Percentiles rank a stretch among this genome's conserved stretches.
phyloP scores from a whole-genome alignment of 2,888 invertebrate genomes.

The Branchellion lobata region DNA sequence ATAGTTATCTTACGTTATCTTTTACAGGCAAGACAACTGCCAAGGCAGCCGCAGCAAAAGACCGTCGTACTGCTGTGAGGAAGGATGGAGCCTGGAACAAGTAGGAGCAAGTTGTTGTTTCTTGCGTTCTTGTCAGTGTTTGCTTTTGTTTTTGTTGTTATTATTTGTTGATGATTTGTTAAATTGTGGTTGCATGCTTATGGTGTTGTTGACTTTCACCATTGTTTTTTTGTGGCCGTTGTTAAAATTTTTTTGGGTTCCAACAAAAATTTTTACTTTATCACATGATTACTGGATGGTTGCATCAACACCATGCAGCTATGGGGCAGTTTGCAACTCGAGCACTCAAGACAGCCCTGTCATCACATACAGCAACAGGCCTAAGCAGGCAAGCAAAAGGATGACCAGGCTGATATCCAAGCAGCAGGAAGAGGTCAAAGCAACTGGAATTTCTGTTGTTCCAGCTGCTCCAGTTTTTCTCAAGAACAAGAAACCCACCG shows the following conservation, averaged over 20 bases:
- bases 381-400: background rate
- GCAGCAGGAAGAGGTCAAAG: background rate
- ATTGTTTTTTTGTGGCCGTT: background rate
- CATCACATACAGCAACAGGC: background rate
- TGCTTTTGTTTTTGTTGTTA: background rate
- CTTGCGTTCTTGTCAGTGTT: background rate
- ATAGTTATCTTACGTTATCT: too few relatives aligned
- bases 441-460: too few relatives aligned
- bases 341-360: background rate
- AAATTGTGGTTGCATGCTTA: background rate
- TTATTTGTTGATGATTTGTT: background rate
- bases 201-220: background rate
- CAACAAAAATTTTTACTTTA: too few relatives aligned
- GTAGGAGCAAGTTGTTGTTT: background rate
- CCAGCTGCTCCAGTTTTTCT: too few relatives aligned
- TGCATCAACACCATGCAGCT: background rate
- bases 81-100: conserved; percentile 13
- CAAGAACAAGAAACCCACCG: too few relatives aligned
- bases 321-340: background rate
- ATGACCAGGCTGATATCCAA: background rate
- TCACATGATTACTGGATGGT: too few relatives aligned
- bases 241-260: background rate
- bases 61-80: background rate
- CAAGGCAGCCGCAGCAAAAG: background rate
- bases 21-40: too few relatives aligned